phyloP scores from a whole-genome alignment of 2,888 invertebrate genomes.

The Bruchidius siliquastri region DNA sequence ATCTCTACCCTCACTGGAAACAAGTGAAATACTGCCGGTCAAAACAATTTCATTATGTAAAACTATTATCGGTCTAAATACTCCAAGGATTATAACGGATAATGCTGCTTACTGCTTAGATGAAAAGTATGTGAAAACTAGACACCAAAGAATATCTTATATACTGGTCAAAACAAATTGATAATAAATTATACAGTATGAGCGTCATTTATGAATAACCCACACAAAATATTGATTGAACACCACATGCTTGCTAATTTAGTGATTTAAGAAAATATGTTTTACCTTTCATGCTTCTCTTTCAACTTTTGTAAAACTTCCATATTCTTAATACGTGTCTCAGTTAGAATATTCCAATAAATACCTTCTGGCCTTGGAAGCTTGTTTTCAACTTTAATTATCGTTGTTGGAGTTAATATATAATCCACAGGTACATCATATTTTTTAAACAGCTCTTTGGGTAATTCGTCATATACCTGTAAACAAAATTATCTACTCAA shows the following conservation, averaged over 20 bases:
- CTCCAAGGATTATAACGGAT: too few relatives aligned
- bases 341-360: constrained; percentile 72
- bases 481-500: constrained; percentile 54
- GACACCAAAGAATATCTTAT: too few relatives aligned
- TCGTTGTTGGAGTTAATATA: constrained; percentile 79
- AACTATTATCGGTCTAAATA: not conserved
- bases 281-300: constrained; percentile 65
- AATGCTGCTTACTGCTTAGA: too few relatives aligned
- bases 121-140: too few relatives aligned
- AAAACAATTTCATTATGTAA: constrained; percentile 32
- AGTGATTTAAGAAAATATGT: too few relatives aligned
- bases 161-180: too few relatives aligned
- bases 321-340: constrained; percentile 66
- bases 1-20: constrained; percentile 14
- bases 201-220: too few relatives aligned
- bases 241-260: too few relatives aligned
- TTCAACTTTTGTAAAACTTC: constrained; percentile 68
- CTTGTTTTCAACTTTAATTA: constrained; percentile 58
- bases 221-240: too few relatives aligned
- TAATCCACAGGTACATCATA: constrained; percentile 83
- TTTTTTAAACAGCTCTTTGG: constrained; percentile 67
- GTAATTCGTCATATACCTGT: constrained; percentile 61
- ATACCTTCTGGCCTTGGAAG: constrained; percentile 67
- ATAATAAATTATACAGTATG: too few relatives aligned
- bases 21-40: not conserved